Conservation (phyloP, 2,797 vertebrate genomes). For the Rhynchonycteris naso region DNA sequence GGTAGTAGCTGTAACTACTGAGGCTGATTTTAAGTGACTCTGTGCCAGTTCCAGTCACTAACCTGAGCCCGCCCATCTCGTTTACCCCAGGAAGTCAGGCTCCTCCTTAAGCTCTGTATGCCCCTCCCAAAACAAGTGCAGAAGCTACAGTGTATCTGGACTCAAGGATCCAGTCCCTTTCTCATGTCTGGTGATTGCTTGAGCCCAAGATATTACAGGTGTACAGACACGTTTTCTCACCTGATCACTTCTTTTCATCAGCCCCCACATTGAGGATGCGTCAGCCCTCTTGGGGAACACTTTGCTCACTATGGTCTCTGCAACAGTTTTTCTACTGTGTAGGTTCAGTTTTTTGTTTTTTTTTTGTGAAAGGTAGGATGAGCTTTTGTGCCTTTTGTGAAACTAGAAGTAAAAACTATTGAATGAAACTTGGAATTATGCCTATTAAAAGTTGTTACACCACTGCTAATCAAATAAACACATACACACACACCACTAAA, state of each 20-base stretch:
- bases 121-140: background rate
- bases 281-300: background rate
- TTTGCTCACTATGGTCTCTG: background rate
- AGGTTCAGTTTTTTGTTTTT: background rate
- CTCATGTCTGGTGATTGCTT: background rate
- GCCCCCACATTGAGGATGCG: background rate
- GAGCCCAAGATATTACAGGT: background rate
- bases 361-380: background rate
- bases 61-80: background rate
- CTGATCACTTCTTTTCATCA: background rate
- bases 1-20: background rate
- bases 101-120: background rate
- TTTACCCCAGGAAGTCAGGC: background rate
- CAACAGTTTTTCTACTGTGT: background rate
- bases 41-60: background rate
- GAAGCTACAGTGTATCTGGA: background rate
- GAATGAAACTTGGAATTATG: background rate
- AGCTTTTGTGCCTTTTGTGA: background rate
- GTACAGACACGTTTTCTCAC: conserved; percentile 34
- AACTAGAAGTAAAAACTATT: conserved; percentile 27
- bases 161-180: background rate
- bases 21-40: background rate
- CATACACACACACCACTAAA: background rate
- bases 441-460: background rate
- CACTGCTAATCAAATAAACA: background rate